A percentile compares a stretch with the other conserved stretches of the same genome.
These are phyloP conservation scores for Scleropages formosus DNA, from an alignment of 2,797 vertebrate genomes.

Conservation along the genomic window DNA sequence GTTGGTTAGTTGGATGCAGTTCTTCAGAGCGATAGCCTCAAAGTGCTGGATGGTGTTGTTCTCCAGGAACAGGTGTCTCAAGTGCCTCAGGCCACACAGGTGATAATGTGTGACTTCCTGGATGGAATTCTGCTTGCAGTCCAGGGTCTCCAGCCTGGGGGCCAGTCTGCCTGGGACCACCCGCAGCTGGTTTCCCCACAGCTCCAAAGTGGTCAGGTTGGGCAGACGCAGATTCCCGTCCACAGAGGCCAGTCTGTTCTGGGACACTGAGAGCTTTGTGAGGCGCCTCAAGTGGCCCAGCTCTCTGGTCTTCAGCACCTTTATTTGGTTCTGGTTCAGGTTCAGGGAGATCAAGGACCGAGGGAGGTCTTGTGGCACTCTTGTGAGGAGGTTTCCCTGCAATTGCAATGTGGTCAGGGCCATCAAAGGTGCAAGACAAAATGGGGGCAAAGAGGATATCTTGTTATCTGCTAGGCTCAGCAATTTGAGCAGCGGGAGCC, in stretches of 20 bases:
- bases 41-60: slow-evolving; percentile 69
- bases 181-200: slow-evolving; percentile 71
- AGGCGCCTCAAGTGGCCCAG: slow-evolving; percentile 69
- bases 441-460: slow-evolving; percentile 56
- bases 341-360: slow-evolving; percentile 67
- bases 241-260: slow-evolving; percentile 68
- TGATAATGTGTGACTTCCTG: slow-evolving; percentile 63
- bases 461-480: slow-evolving; percentile 70
- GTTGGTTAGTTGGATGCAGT: slow-evolving; percentile 68
- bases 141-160: slow-evolving; percentile 68
- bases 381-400: slow-evolving; percentile 66
- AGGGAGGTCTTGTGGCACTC: slow-evolving; percentile 69
- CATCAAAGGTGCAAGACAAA: slow-evolving; percentile 62
- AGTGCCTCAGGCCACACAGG: slow-evolving; percentile 63
- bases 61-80: slow-evolving; percentile 77
- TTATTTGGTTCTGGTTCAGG: slow-evolving; percentile 72
- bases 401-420: slow-evolving; percentile 68
- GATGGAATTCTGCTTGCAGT: slow-evolving; percentile 73
- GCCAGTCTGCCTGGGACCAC: slow-evolving; percentile 64
- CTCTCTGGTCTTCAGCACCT: slow-evolving; percentile 60
- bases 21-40: slow-evolving; percentile 68
- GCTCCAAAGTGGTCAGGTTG: slow-evolving; percentile 66
- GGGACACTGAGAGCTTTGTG: slow-evolving; percentile 66
- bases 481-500: slow-evolving; percentile 60
- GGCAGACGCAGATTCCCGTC: slow-evolving; percentile 67